Evolutionary conservation across 2,113 vertebrate genomes (phyloP).

Genomic region (Rynchops niger): DNA sequence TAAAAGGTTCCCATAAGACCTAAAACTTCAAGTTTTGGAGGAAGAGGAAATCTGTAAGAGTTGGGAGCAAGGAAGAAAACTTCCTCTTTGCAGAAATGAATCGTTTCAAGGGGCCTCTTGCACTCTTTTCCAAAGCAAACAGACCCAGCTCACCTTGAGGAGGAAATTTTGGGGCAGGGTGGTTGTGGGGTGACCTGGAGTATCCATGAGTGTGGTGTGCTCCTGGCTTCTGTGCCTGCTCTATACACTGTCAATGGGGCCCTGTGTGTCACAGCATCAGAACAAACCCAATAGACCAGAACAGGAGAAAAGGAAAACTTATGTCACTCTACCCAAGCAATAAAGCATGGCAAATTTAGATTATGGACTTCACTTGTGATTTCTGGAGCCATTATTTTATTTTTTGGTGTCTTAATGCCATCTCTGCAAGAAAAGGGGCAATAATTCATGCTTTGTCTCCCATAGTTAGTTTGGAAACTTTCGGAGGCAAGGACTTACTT

Average conservation of each 20-base stretch:
- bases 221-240: background rate
- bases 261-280: fast-evolving
- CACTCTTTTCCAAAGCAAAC: background rate
- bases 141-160: background rate
- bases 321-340: background rate
- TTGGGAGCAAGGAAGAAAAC: background rate
- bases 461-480: background rate
- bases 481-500: background rate
- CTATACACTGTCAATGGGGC: fast-evolving
- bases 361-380: background rate
- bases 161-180: background rate
- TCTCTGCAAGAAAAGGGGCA: background rate
- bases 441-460: background rate
- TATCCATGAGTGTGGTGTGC: background rate
- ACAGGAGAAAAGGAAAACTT: background rate
- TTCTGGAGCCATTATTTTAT: background rate
- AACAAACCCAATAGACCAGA: background rate
- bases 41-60: background rate
- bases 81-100: background rate
- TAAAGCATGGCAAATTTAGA: background rate
- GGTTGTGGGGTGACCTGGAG: background rate
- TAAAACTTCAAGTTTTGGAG: background rate
- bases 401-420: background rate
- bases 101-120: background rate
- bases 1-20: conserved; percentile 1